Base-by-base conservation (phyloP, 2,113 vertebrate genomes). In the Helogale parvula region DNA sequence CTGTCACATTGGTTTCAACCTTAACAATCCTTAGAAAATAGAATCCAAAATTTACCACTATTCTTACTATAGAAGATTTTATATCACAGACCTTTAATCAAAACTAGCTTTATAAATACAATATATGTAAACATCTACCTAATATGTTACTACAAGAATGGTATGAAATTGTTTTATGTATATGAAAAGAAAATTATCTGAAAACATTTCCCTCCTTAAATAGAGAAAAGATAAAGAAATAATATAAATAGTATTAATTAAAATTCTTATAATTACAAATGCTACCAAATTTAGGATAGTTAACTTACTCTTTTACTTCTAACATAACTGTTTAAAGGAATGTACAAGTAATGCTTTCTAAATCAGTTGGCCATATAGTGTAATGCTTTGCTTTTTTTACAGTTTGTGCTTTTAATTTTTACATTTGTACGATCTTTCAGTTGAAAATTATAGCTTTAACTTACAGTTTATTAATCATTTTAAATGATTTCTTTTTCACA, bases 341-440 rank as follows among this genome's bases (percentile, higher is more conserved):
- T 98, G 80, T 98, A 96, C 93, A 95, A 71, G 50, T 47, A 97
- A 97, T 98, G 71, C 79, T 98, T 98, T 92, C 87, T 94, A 98
- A 97, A 93, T 86, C 65, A 96, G 93, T 98, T 97, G 95, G 69
- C 96, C 98, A 98, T 96, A 97, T 95, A 97, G n/a, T 90, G 94
- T 98, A 95, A 87, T 19, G 94, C 66, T 97, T 97, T 95, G 71
- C 72, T 96, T 97, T 97, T 97, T 97, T 96, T 98, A 98, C 57
- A 98, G 72, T 80, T 97, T 99, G 98, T 98, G 98, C 98, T 99
- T 98, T 98, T 97, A 77, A 97, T 96, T 98, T 98, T 98, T 93
- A 98, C 79, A 98, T 84, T 94, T 96, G 96, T 98, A 98, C 92
- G 96, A 95, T 98, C 84, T 97, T 97, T 94, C 94, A 98, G 63